Evolutionary conservation across 2,888 invertebrate genomes (phyloP).

Genomic region (Hyposoter dolosus): DNA sequence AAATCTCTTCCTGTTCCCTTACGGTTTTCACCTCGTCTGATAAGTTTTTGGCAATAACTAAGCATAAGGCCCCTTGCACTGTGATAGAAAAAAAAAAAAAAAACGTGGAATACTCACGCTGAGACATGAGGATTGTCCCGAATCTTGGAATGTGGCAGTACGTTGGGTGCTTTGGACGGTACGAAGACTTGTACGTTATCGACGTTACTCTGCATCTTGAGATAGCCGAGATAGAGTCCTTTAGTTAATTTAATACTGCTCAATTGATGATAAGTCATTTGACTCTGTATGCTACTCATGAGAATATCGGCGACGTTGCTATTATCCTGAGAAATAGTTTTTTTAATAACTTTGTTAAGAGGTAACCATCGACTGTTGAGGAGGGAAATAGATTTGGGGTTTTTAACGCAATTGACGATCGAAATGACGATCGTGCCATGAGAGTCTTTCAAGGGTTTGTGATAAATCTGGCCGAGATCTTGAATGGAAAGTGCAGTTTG

Average conservation of each 20-base stretch:
- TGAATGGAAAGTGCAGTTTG: constrained; percentile 95
- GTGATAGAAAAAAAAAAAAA: not conserved
- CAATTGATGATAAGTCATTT: constrained; percentile 91
- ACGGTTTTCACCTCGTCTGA: too few species aligned
- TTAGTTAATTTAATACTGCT: constrained; percentile 93
- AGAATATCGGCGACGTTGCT: constrained; percentile 93
- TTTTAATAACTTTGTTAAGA: constrained; percentile 92
- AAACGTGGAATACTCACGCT: constrained; percentile 88
- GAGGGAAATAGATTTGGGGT: constrained; percentile 94
- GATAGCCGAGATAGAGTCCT: constrained; percentile 97
- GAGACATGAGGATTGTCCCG: constrained; percentile 98
- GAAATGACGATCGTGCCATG: constrained; percentile 96
- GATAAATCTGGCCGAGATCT: constrained; percentile 97
- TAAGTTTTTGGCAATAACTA: too few species aligned
- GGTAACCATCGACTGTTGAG: constrained; percentile 97
- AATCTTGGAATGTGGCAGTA: constrained; percentile 96
- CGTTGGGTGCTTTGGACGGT: constrained; percentile 96
- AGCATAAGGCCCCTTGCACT: too few species aligned
- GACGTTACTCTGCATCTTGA: constrained; percentile 98
- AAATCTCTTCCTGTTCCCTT: too few species aligned
- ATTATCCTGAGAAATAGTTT: constrained; percentile 90
- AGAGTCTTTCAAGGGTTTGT: constrained; percentile 94
- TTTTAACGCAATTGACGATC: constrained; percentile 92
- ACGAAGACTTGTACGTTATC: constrained; percentile 97
- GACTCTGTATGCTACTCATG: constrained; percentile 94